Evolutionary conservation across 2,113 vertebrate genomes (phyloP).

Genomic region (Salvelinus alpinus): DNA sequence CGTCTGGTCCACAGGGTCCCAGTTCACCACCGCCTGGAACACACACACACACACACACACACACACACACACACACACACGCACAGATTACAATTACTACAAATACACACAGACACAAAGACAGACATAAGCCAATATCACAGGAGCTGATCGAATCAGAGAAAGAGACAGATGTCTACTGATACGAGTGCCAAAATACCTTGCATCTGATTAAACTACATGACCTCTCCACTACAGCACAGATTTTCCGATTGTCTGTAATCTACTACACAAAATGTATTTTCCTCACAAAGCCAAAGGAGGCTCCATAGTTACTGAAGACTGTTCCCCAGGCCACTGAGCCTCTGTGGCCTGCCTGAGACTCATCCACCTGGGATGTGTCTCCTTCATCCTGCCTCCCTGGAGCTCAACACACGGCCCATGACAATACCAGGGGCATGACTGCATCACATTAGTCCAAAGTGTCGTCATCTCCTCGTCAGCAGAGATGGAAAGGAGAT

Average conservation of each 20-base stretch:
- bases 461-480: no score
- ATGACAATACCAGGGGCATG: not conserved
- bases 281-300: slow-evolving; percentile 5
- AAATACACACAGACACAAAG: slow-evolving; percentile 3
- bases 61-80: slow-evolving; percentile 2
- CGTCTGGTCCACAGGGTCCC: slow-evolving; percentile 95
- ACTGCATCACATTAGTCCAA: no score
- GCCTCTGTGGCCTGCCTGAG: no score
- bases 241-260: not conserved
- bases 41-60: not conserved
- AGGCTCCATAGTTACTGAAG: slow-evolving; percentile 30
- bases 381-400: no score
- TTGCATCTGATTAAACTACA: not conserved
- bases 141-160: not conserved
- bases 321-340: slow-evolving; percentile 1
- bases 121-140: slow-evolving; percentile 4
- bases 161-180: not conserved
- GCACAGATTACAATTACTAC: slow-evolving; percentile 14
- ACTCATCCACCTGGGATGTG: no score
- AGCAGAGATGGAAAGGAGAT: no score
- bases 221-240: not conserved
- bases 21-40: slow-evolving; percentile 90
- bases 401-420: not conserved
- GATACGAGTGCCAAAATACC: not conserved
- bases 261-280: slow-evolving; percentile 14